These are phyloP conservation scores for Peromyscus aztecus DNA, from an alignment of 2,797 vertebrate genomes.

Conservation along the genomic window DNA sequence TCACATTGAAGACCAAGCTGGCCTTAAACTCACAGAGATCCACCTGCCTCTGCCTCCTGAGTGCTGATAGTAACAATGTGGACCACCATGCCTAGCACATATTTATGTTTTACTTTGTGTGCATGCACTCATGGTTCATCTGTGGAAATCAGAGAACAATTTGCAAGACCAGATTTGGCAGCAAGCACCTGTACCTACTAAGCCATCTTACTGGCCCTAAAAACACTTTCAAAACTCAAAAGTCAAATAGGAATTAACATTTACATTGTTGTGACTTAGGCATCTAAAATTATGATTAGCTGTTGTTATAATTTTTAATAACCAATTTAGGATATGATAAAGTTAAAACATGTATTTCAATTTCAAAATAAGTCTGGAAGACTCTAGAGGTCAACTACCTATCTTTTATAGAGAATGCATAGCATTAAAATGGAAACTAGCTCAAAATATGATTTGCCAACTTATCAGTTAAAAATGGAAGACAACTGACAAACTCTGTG, in stretches of 20 bases:
- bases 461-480: constrained; percentile 43
- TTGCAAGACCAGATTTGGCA: background rate
- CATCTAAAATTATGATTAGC: constrained; percentile 39
- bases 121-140: background rate
- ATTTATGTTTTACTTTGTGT: background rate
- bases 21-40: background rate
- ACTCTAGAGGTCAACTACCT: constrained; percentile 44
- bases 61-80: background rate
- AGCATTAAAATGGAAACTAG: constrained; percentile 31
- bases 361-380: constrained; percentile 68
- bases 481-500: constrained; percentile 49
- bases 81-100: background rate
- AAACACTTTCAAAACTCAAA: constrained; percentile 47
- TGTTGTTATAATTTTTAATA: constrained; percentile 27
- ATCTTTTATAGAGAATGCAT: constrained; percentile 57
- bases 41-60: background rate
- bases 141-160: background rate
- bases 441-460: constrained; percentile 54
- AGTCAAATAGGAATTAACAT: constrained; percentile 67
- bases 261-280: constrained; percentile 46
- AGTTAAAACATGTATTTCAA: constrained; percentile 57
- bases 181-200: background rate
- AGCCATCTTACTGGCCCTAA: background rate
- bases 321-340: constrained; percentile 54
- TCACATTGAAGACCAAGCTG: background rate